Base-by-base conservation (phyloP, 2,113 vertebrate species). In the Ornithorhynchus anatinus region DNA sequence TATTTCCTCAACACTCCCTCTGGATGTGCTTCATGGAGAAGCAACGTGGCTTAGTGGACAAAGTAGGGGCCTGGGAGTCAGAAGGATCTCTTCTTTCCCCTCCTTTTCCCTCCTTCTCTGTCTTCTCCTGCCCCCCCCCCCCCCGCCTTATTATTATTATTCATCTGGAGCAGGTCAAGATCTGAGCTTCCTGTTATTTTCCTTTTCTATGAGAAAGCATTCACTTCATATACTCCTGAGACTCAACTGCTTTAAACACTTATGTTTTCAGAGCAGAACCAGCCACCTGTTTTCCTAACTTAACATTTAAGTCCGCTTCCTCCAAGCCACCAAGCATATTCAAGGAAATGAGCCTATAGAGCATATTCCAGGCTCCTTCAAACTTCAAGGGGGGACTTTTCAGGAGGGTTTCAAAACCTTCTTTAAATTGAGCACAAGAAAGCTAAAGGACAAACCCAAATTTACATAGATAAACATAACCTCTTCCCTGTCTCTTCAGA, bases 321-420 rank as follows among this genome's bases (percentile, higher is more conserved):
- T 44, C 42, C 71, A 76, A 80, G 23, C 8, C 32, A 61, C 4
- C 44, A 84, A 62, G 50, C n/a, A 43, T 10, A 43, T 67, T 67
- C 54, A 85, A 69, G 59, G 17, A 69, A 47, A 17, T 29, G 32
- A 22, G 14, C 35, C 44, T 56, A 33, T 44, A 33, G 39, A 29
- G 3, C 1, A 72, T 19, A 23, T 3, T 64, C 72, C 19, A 0
- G 0, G 52, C 72, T 71, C 31, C 35, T 40, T 13, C 11, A 68
- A 5, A 25, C 7, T 48, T 44, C 29, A 59, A 20, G 20, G 57
- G 33, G 67, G 59, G 20, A 73, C 27, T 54, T 64, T 66, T 17
- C 3, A 23, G 3, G 72, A 63, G 25, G 14, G 36, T 62, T 73
- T 82, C 33, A 58, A 11, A 33, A 10, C 3, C n/a, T n/a, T 37